Percentiles rank a stretch among this genome's conserved stretches.
These are phyloP conservation scores for Mesorhabditis belari DNA, from an alignment of 2,888 invertebrate genomes.

Conservation along the genomic window DNA sequence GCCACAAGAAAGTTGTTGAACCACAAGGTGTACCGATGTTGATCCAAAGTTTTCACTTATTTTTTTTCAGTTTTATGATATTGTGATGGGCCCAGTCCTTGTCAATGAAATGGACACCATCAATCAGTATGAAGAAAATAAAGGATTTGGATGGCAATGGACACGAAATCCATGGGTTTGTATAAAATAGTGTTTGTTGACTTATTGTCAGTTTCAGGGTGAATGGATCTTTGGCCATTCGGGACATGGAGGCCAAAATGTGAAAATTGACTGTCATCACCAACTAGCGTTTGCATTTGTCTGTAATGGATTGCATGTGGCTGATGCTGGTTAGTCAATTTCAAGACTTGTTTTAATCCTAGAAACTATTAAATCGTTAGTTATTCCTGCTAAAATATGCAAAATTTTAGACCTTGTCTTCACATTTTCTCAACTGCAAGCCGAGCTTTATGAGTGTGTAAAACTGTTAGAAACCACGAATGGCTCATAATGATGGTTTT, in stretches of 20 bases:
- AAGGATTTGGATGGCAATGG: conserved; percentile 36
- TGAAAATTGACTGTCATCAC: conserved; percentile 27
- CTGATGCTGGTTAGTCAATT: conserved; percentile 24
- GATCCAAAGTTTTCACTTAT: not conserved
- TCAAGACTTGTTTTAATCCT: too few species aligned
- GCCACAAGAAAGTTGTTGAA: conserved; percentile 5
- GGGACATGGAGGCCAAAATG: conserved; percentile 40
- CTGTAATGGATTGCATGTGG: conserved; percentile 35
- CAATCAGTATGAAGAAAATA: conserved; percentile 34
- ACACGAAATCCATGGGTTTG: conserved; percentile 28
- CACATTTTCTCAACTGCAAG: not conserved
- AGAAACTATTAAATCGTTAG: too few species aligned
- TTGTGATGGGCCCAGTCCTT: conserved; percentile 20
- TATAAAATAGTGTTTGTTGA: not conserved
- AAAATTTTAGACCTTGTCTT: not conserved
- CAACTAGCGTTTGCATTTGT: conserved; percentile 30
- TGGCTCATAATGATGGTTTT: not conserved
- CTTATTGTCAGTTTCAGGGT: conserved; percentile 20
- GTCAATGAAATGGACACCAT: conserved; percentile 28
- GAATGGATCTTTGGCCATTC: conserved; percentile 41
- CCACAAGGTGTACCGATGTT: not conserved
- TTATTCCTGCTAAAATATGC: too few species aligned
- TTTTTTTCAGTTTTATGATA: conserved; percentile 3
- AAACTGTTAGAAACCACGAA: not conserved
- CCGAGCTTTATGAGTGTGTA: not conserved